Base-by-base conservation (phyloP, 1,140 invertebrate genomes). In the Kradibia gibbosae region DNA sequence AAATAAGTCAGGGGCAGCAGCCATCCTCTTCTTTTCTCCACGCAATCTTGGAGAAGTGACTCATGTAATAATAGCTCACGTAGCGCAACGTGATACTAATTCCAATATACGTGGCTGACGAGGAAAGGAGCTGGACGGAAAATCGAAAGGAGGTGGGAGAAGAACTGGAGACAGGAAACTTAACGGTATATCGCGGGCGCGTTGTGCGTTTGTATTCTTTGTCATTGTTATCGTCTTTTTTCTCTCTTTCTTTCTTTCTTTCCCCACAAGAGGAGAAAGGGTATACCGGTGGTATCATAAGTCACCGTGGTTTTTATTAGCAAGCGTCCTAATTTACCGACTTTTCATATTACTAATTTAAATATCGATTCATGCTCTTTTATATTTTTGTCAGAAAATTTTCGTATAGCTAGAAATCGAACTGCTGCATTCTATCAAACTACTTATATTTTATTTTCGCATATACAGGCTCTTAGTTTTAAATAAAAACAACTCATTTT, bases 11-110 rank as follows among this genome's bases (percentile, higher is more conserved):
- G 50, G 42, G 5, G 13, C 50, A 53, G 50, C 10, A 70, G 48
- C 20, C 8, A 28, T 55, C 20, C 42, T 50, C 20, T 13, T 36
- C 25, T 74, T 48, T 62, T 55, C 74, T 17, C 36, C 73, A 31
- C 42, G n/a, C 55, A 34, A 72, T 62, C 73, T 79, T 70, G 76
- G 57, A 50, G n/a, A 50, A 84, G 57, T 67, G 81, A 82, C 77
- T 84, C 80, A 73, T 79, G 65, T 82, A 55, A 74, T 55, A 74
- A 74, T 53, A 55, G 72, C 62, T n/a, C 34, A 67, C 62, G 62
- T 39, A 39, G 62, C 62, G 62, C 62, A 65, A 65, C 62, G 62
- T 34, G 62, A 36, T 65, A 65, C 62, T 65, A 65, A 65, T 36
- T 31, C 62, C 62, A 31, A 65, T 65, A 39, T 65, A 65, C 62